phyloP scores from a whole-genome alignment of 2,113 vertebrate species.

The Macquaria ambigua region DNA sequence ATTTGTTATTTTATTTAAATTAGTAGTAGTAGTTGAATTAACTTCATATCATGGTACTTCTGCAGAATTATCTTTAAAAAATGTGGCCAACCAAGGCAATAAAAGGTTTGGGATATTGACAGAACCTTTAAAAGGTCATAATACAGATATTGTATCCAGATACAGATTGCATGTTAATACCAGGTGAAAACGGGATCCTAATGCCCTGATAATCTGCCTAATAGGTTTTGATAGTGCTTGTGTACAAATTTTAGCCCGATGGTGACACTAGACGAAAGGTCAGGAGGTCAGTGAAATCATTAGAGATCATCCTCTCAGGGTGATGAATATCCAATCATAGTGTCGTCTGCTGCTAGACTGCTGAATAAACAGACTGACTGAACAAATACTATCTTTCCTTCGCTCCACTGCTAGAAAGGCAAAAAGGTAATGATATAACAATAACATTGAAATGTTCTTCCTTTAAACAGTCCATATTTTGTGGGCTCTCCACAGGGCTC shows the following conservation, averaged over 20 bases:
- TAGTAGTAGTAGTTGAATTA: too few species aligned
- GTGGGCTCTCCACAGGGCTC: conserved; percentile 1
- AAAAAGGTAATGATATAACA: background rate
- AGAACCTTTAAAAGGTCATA: too few species aligned
- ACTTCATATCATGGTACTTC: too few species aligned
- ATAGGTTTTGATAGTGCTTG: background rate
- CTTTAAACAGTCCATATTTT: background rate
- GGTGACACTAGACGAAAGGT: background rate
- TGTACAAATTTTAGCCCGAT: background rate
- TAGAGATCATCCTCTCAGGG: background rate
- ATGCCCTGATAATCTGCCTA: background rate
- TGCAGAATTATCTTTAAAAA: too few species aligned
- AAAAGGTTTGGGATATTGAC: too few species aligned
- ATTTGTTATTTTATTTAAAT: too few species aligned
- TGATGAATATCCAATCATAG: too few species aligned
- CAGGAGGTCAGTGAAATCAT: background rate
- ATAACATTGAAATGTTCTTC: background rate
- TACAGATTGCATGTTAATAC: background rate
- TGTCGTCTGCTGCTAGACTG: background rate
- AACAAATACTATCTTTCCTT: background rate
- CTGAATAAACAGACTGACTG: background rate
- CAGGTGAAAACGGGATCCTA: background rate
- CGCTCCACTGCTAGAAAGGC: background rate
- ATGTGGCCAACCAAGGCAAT: too few species aligned
- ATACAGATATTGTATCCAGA: background rate